These are phyloP conservation scores for Drosophila lutescens DNA, from an alignment of 2,888 invertebrate genomes.

Conservation along the genomic window DNA sequence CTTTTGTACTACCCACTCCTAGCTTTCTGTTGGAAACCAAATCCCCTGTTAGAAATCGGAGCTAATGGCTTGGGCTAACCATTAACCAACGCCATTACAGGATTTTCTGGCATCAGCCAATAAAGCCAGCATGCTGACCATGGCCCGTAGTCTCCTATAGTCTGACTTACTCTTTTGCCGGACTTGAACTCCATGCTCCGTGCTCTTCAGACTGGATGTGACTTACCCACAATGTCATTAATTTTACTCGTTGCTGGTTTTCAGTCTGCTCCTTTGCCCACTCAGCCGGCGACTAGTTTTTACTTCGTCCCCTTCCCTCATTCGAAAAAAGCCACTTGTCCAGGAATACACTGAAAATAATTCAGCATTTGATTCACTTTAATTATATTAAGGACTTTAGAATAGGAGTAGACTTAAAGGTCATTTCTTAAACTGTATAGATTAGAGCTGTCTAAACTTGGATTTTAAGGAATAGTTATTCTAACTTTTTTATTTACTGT, in stretches of 20 bases:
- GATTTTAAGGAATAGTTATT: background rate
- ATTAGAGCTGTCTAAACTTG: no score
- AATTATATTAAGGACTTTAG: background rate
- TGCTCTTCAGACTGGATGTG: constrained; percentile 23
- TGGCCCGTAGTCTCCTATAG: constrained; percentile 14
- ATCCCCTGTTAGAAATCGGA: constrained; percentile 27
- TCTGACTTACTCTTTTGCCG: constrained; percentile 14
- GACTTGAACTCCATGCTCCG: constrained; percentile 17
- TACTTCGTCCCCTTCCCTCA: constrained; percentile 10
- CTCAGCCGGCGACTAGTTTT: constrained; percentile 51
- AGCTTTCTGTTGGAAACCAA: constrained; percentile 1
- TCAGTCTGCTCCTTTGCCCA: constrained; percentile 35
- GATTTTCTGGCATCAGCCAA: constrained; percentile 43
- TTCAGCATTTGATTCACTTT: background rate
- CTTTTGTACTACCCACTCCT: background rate
- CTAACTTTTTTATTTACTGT: background rate
- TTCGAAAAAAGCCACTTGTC: constrained; percentile 22
- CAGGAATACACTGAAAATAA: constrained; percentile 5
- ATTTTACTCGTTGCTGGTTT: constrained; percentile 34
- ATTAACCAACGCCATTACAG: constrained; percentile 47
- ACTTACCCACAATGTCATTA: constrained; percentile 52
- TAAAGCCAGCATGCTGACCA: constrained; percentile 39
- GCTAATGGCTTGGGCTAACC: constrained; percentile 40
- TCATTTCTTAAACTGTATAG: no score
- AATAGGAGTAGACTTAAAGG: no score